Evolutionary conservation across 2,797 vertebrate genomes (phyloP), one percentile per base, ranked within the genome.

Genomic region (Clarias fuscus): DNA sequence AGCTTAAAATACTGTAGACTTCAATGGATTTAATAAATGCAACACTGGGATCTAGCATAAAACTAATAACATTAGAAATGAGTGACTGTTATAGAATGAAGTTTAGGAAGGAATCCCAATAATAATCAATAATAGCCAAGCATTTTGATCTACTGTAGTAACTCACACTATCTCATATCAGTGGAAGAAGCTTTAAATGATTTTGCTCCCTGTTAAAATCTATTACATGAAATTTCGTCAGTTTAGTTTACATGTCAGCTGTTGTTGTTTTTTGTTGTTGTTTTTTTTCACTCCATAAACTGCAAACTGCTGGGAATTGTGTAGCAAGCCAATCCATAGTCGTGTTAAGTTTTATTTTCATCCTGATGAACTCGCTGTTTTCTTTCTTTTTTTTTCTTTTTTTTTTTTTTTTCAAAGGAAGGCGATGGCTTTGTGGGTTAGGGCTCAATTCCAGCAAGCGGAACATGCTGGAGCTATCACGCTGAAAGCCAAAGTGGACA

Each of bases 401-500:
- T 10, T 5, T 61, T 20, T 20, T 65, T 65, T 65, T 76, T 79
- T 80, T 64, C 2, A 68, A 86, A 83, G 73, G 65, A 40, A 8
- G 59, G 53, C n/a, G 37, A 67, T 30, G 61, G 22, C 81, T 84
- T 67, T 1, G 73, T 79, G 73, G 82, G 81, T 53, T 62, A 53
- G 24, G 80, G 64, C 81, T 83, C 56, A 7, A 79, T 27, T 78
- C 82, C 48, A 86, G 64, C 24, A 78, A 78, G 24, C 13, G 15
- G 40, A 83, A 84, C 86, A 71, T 62, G 75, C 48, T 2, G 53
- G 62, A 86, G 73, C 73, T 59, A 73, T 64, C 20, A 37, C 56
- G 73, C 81, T 86, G 4, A 78, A 71, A 70, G 64, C 86, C 86
- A 86, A 71, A 83, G 73, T 71, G 56, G 61, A 83, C 85, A 61